Base-by-base conservation (phyloP, 2,113 vertebrate genomes). In the Rutilus rutilus region DNA sequence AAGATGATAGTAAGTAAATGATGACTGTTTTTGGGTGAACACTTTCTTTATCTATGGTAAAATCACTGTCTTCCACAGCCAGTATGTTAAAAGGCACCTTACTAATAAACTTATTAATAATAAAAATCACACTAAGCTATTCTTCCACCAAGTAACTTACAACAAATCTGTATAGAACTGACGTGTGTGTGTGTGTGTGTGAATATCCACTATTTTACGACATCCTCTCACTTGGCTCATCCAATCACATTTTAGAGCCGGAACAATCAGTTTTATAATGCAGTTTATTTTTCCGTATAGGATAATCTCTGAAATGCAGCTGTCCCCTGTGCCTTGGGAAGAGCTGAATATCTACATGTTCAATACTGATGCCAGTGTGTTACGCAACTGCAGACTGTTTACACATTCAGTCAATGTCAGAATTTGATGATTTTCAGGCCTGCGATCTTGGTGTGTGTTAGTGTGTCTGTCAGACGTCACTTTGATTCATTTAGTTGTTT, bases 391-490 rank as follows among this genome's bases (percentile, higher is more conserved):
- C 73, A 50, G 5, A 50, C 27, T 10, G 4, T 54, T 77, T 77
- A 57, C 52, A 79, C 77, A 62, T 79, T 79, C 57, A 39, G 33
- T 62, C 57, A 62, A 1, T 79, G 57, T 60, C 57, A 59, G 54
- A 60, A 36, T 60, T 60, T 79, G 45, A 78, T 60, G 54, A 17
- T 33, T 79, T 79, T 60, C 33, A 59, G 54, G 6, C 5, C 74
- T 7, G 7, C 33, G 21, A 75, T 81, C 30, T 12, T 67, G 54
- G 62, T 30, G 64, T 15, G 67, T 85, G 71, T 85, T 78, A 59
- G 73, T 36, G 74, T 71, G 65, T 77, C 80, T 88, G 69, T 88
- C 87, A 85, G 50, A 82, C 27, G 62, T 88, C 87, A 84, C 75
- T 77, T 81, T 69, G 45, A 27, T 50, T 84, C 62, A 85, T 85